phyloP scores from a whole-genome alignment of 2,113 vertebrate genomes.

The Colius striatus region DNA sequence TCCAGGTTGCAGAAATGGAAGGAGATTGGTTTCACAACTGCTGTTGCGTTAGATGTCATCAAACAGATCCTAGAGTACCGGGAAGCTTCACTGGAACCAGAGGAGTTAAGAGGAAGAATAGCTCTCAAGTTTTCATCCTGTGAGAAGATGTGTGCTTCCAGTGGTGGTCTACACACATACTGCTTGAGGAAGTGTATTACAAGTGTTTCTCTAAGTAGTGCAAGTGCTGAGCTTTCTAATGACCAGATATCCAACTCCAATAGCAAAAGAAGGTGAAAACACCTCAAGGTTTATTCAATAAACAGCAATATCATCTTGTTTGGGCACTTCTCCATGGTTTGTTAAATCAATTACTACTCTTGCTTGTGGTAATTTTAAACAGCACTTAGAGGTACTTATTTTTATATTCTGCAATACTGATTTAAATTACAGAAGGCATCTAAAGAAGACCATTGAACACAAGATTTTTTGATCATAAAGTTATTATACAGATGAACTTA shows the following conservation, averaged over 20 bases:
- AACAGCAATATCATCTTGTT: background rate
- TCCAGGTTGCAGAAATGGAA: background rate
- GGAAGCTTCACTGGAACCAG: background rate
- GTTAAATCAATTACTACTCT: background rate
- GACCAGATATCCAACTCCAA: background rate
- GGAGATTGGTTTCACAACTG: background rate
- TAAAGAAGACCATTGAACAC: background rate
- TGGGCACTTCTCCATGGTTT: background rate
- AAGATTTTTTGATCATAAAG: background rate
- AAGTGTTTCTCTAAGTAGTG: background rate
- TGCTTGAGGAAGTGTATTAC: background rate
- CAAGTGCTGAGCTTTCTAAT: background rate
- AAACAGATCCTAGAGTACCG: background rate
- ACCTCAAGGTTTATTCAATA: background rate
- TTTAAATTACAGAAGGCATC: background rate
- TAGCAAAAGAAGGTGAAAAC: background rate
- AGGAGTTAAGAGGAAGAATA: fast-evolving
- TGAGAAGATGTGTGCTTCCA: background rate
- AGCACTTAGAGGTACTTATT: background rate
- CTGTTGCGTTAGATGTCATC: fast-evolving
- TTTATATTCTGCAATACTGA: background rate
- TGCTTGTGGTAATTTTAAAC: background rate
- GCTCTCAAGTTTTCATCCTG: background rate
- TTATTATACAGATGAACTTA: background rate
- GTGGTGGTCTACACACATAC: too few species aligned